These are phyloP conservation scores for Unio delphinus DNA, from an alignment of 2,888 invertebrate species.

Conservation along the genomic window DNA sequence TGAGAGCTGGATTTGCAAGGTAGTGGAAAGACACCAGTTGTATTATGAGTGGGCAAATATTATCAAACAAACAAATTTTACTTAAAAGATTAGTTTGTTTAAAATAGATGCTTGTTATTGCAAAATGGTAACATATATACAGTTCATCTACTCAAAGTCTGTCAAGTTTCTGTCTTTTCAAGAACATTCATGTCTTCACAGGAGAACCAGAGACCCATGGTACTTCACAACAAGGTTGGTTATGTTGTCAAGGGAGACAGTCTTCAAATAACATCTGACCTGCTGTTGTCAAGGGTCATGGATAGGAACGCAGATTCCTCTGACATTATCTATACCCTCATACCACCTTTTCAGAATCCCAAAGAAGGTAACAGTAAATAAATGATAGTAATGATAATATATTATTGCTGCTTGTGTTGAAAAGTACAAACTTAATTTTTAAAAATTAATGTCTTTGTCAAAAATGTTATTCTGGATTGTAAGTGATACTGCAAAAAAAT, in stretches of 20 bases:
- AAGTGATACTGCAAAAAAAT: too few species aligned
- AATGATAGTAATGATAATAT: not conserved
- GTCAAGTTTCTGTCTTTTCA: not conserved
- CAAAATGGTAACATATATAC: not conserved
- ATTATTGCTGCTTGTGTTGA: not conserved
- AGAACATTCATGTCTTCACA: slow-evolving; percentile 15
- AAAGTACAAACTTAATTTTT: too few species aligned
- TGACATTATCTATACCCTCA: slow-evolving; percentile 57
- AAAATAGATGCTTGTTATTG: not conserved
- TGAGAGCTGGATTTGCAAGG: too few species aligned
- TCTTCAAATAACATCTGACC: slow-evolving; percentile 44
- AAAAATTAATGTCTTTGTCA: too few species aligned
- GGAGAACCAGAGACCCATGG: slow-evolving; percentile 52
- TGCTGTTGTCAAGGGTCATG: slow-evolving; percentile 41
- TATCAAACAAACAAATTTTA: too few species aligned
- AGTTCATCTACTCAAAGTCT: not conserved
- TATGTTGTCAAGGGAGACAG: slow-evolving; percentile 49
- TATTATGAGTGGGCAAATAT: too few species aligned
- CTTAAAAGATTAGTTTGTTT: too few species aligned
- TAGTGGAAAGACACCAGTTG: too few species aligned
- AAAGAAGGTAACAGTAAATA: slow-evolving; percentile 46
- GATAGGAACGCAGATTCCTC: slow-evolving; percentile 31
- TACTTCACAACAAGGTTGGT: slow-evolving; percentile 53
- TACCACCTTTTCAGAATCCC: slow-evolving; percentile 57
- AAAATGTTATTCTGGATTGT: too few species aligned